A percentile compares a stretch with the other conserved stretches of the same genome.
Evolutionary conservation across 2,797 vertebrate species (phyloP).

Genomic region (Gymnodraco acuticeps): DNA sequence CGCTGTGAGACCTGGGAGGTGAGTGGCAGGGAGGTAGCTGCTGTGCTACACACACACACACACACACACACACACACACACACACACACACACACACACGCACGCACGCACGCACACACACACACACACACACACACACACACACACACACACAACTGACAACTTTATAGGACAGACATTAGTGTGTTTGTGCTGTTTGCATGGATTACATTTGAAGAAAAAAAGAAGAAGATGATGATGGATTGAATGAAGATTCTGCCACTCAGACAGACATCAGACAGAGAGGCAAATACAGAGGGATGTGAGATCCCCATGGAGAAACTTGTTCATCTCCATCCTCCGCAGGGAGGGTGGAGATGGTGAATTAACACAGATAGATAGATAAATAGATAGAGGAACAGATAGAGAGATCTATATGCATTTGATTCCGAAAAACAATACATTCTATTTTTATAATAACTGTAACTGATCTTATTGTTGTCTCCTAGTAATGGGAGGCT

Average conservation of each 20-base stretch:
- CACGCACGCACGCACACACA: too few relatives aligned
- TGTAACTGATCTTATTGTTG: not conserved
- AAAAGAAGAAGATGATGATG: not conserved
- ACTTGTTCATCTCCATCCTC: conserved; percentile 32
- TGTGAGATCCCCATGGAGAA: conserved; percentile 7
- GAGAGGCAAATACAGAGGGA: not conserved
- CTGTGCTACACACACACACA: not conserved
- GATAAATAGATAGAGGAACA: not conserved
- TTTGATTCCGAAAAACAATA: not conserved
- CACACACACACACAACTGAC: not conserved
- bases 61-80: too few relatives aligned
- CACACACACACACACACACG: too few relatives aligned
- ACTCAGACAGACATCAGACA: not conserved
- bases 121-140: too few relatives aligned
- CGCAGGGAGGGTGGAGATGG: not conserved
- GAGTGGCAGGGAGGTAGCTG: conserved; percentile 60
- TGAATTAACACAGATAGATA: not conserved
- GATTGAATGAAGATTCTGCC: conserved; percentile 4
- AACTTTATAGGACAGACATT: conserved; percentile 25
- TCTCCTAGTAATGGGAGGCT: conserved; percentile 5
- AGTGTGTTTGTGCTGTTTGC: not conserved
- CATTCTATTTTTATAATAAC: not conserved
- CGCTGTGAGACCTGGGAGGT: conserved; percentile 98
- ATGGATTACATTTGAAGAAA: not conserved
- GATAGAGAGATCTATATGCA: not conserved